Base-by-base conservation (phyloP, 2,113 vertebrate genomes). In the Myocastor coypus region DNA sequence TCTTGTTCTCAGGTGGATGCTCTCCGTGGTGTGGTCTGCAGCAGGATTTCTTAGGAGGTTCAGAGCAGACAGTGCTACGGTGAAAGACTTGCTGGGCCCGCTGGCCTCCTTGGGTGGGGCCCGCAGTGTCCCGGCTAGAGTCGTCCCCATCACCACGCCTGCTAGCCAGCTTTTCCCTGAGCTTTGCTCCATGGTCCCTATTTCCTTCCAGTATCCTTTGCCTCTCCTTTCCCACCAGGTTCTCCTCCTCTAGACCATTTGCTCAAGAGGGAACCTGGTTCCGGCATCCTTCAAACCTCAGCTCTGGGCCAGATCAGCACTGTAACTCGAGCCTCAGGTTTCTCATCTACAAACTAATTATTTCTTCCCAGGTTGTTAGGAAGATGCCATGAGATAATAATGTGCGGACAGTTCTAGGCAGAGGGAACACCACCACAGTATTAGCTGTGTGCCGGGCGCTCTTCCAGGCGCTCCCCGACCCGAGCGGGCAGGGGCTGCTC, bases 291-390 rank as follows among this genome's bases (percentile, higher is more conserved):
- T 69, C 86, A 32, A 59, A 80, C 24, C 34, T 61, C 46, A 69
- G 81, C 7, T 82, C 14, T 83, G 87, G n/a, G 34, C 1, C 57
- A 55, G 66, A 66, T 19, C 84, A 75, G 75, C 83, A 66, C 30
- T 73, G 59, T 17, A 77, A 81, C 92, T 93, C 0, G 46, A 88
- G 61, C 66, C 77, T 95, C 82, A 2, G 59, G 85, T 85, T 89
- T 96, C 95, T 96, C 64, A 46, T 91, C 40, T 93, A 20, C 82
- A 91, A 91, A 97, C 52, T 78, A 92, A 96, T 96, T 90, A 93
- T 90, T 95, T 96, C 78, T 97, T 97, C 96, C 96, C 90, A 97
- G 90, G 94, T 90, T 95, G 34, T 88, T 80, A 32, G 4, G 85
- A 83, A 96, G 96, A 95, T 87, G n/a, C 90, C 61, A 3, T 28